A percentile compares a stretch with the other conserved stretches of the same genome.
phyloP scores from a whole-genome alignment of 2,888 invertebrate species.

The Chaitophorus viminalis region DNA sequence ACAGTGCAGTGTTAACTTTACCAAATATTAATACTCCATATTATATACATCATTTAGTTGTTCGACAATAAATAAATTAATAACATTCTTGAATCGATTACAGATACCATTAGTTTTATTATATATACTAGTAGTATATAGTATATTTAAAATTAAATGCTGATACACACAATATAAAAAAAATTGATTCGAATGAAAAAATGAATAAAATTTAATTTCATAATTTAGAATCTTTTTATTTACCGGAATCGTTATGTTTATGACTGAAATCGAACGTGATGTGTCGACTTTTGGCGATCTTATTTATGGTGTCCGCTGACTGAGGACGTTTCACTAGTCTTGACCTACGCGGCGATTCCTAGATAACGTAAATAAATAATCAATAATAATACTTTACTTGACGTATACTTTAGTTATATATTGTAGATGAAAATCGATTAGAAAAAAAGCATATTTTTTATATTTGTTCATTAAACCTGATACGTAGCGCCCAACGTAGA shows the following conservation, averaged over 20 bases:
- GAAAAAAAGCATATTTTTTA: neutral
- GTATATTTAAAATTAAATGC: too few relatives aligned
- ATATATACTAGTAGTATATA: too few relatives aligned
- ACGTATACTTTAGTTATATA: neutral
- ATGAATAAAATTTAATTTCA: neutral
- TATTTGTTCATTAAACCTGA: conserved; percentile 34
- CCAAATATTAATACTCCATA: too few relatives aligned
- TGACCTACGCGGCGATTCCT: conserved; percentile 43
- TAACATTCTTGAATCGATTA: neutral
- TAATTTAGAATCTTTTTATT: neutral
- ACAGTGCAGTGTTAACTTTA: too few relatives aligned
- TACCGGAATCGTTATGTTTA: conserved; percentile 14
- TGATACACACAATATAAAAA: neutral
- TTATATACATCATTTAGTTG: too few relatives aligned
- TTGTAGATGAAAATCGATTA: neutral
- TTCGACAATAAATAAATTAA: neutral
- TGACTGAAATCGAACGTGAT: conserved; percentile 37
- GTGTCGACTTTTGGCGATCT: neutral
- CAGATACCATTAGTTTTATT: too few relatives aligned
- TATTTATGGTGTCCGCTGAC: conserved; percentile 47
- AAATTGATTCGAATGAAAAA: neutral
- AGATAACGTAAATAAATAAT: neutral
- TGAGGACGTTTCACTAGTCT: conserved; percentile 38
- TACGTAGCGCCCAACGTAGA: conserved; percentile 26
- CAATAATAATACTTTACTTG: neutral